These are phyloP conservation scores for Oostethus manadensis DNA, from an alignment of 2,113 vertebrate species.

Conservation along the genomic window DNA sequence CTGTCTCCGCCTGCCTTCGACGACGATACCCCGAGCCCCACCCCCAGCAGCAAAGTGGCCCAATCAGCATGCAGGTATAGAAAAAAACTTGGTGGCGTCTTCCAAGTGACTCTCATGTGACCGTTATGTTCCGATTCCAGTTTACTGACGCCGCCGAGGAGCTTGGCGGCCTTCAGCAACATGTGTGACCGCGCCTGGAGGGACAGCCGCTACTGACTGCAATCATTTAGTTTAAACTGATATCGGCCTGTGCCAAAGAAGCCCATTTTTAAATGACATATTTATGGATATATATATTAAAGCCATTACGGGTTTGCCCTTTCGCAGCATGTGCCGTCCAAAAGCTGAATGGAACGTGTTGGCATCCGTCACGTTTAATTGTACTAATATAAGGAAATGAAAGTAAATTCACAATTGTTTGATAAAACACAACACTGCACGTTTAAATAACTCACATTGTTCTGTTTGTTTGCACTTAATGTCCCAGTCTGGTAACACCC, in stretches of 20 bases:
- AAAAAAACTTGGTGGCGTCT: background rate
- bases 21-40: constrained; percentile 37
- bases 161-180: constrained; percentile 81
- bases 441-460: background rate
- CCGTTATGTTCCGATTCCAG: constrained; percentile 49
- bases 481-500: background rate
- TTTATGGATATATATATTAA: constrained; percentile 28
- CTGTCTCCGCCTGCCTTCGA: constrained; percentile 77
- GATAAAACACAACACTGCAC: background rate
- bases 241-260: constrained; percentile 15
- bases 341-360: constrained; percentile 55
- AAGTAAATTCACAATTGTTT: background rate
- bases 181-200: constrained; percentile 84
- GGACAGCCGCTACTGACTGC: constrained; percentile 84
- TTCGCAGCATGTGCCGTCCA: constrained; percentile 22
- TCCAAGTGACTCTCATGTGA: background rate
- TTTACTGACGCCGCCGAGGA: constrained; percentile 90
- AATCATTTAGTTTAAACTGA: background rate
- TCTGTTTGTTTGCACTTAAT: background rate
- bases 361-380: constrained; percentile 27
- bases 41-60: constrained; percentile 75
- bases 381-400: too few relatives aligned
- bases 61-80: constrained; percentile 82
- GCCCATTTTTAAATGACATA: constrained; percentile 8
- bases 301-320: constrained; percentile 31